Conservation (phyloP, 1,140 invertebrate genomes). For the Calliopsis andreniformis region DNA sequence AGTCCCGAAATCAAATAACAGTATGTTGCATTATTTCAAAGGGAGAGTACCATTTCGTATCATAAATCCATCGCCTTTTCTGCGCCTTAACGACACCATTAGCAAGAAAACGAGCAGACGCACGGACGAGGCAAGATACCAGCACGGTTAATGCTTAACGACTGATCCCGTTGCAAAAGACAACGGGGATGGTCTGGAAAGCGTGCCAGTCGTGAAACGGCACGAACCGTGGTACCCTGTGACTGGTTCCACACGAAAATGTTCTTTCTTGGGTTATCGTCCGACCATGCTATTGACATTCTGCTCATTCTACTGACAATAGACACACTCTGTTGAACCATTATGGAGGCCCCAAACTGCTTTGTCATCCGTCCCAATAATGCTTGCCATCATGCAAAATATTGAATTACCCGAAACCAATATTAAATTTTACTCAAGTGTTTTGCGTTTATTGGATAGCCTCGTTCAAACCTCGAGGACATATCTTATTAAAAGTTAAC, state of each 20-base stretch:
- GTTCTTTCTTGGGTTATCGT: conserved; percentile 40
- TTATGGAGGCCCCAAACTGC: too few relatives aligned
- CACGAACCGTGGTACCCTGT: conserved; percentile 42
- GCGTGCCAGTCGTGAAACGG: conserved; percentile 58
- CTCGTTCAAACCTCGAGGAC: too few relatives aligned
- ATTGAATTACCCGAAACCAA: too few relatives aligned
- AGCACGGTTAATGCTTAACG: conserved; percentile 37
- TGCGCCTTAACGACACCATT: conserved; percentile 38
- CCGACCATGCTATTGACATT: too few relatives aligned
- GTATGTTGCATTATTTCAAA: neutral
- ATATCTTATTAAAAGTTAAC: neutral
- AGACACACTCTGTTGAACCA: too few relatives aligned
- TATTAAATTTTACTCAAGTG: too few relatives aligned
- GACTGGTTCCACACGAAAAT: conserved; percentile 54
- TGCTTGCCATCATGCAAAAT: too few relatives aligned
- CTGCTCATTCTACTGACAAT: too few relatives aligned
- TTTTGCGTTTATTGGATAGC: too few relatives aligned
- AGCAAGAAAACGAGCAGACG: conserved; percentile 31
- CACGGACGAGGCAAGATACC: conserved; percentile 20
- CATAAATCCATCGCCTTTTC: conserved; percentile 28
- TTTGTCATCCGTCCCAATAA: too few relatives aligned
- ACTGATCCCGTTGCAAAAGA: conserved; percentile 48
- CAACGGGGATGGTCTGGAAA: conserved; percentile 35
- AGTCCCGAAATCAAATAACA: neutral
- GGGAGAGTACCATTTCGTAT: neutral